These are phyloP conservation scores for Aphis craccivora DNA, from an alignment of 1,140 invertebrate genomes.

Conservation along the genomic window DNA sequence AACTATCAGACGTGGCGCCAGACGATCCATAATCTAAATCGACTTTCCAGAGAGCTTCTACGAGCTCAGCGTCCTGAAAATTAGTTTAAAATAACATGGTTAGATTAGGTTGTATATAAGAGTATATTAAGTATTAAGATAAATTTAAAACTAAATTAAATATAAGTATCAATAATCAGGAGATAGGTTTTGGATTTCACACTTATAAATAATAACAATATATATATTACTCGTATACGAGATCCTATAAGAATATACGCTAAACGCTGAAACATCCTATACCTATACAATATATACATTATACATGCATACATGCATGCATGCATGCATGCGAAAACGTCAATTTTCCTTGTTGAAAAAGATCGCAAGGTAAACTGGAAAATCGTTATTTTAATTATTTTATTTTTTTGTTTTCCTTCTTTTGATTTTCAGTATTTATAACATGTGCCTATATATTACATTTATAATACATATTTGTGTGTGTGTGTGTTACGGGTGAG, in stretches of 20 bases:
- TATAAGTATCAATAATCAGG: too few relatives aligned
- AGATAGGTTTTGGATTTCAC: too few relatives aligned
- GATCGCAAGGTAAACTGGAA: not conserved
- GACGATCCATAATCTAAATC: slow-evolving; percentile 18
- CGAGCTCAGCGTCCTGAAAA: slow-evolving; percentile 37
- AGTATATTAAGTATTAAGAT: too few relatives aligned
- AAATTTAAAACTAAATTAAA: too few relatives aligned
- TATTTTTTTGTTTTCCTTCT: not conserved
- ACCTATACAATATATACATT: too few relatives aligned
- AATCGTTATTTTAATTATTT: too few relatives aligned
- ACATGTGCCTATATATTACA: not conserved
- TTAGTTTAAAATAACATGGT: not conserved
- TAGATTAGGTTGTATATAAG: not conserved
- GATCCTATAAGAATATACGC: not conserved
- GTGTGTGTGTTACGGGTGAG: not conserved
- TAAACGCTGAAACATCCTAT: not conserved
- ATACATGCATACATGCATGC: too few relatives aligned
- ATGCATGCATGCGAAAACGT: too few relatives aligned
- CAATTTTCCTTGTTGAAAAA: too few relatives aligned
- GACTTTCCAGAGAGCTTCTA: slow-evolving; percentile 37
- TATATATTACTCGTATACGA: not conserved
- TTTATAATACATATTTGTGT: not conserved
- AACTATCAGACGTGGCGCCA: not conserved
- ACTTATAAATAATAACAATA: too few relatives aligned
- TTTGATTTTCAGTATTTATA: not conserved